Evolutionary conservation across 2,797 vertebrate genomes (phyloP), one percentile per base, ranked within the genome.

Genomic region (Melanotaenia nigrans): DNA sequence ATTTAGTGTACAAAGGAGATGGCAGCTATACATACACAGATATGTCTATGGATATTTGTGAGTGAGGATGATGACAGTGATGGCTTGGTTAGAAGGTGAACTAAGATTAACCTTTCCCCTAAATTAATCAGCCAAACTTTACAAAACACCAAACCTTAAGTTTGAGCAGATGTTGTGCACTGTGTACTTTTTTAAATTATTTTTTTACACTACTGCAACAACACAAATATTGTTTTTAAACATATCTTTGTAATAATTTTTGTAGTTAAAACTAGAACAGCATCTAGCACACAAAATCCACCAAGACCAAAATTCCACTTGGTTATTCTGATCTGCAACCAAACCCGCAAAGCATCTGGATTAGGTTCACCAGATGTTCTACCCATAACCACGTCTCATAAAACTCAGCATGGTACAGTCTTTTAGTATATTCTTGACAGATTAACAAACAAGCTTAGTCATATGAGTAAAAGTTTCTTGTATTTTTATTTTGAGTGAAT

Each of bases 1-100:
- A 59, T 77, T 73, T 56, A 60, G 45, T 25, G 65, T 59, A 67
- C 32, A 13, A 22, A 32, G 59, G 75, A 22, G 33, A 73, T 3
- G 9, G 18, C 1, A 13, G 25, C 20, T 28, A 60, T 61, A 58
- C 33, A 73, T 65, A 71, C 24, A 57, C 53, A 59, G 7, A 32
- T 45, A 28, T 7, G 72, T 62, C 32, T 13, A 35, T 30, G 25
- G 9, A 60, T 28, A 22, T 25, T 63, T 20, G 40, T 30, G 56
- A 57, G 0, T 5, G 62, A 73, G 4, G 54, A 61, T 59, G 75
- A 66, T 32, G 49, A 65, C 11, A 0, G 51, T 36, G 47, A 40
- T 65, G 65, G 9, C 13, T 25, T 54, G 51, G 25, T 53, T 7
- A 24, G 4, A 14, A 13, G 25, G 16, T 7, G 14, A 30, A 18